These are phyloP conservation scores for Hormiphora californensis DNA, from an alignment of 37 sponge, comb jelly and placozoan genomes.

Conservation along the genomic window DNA sequence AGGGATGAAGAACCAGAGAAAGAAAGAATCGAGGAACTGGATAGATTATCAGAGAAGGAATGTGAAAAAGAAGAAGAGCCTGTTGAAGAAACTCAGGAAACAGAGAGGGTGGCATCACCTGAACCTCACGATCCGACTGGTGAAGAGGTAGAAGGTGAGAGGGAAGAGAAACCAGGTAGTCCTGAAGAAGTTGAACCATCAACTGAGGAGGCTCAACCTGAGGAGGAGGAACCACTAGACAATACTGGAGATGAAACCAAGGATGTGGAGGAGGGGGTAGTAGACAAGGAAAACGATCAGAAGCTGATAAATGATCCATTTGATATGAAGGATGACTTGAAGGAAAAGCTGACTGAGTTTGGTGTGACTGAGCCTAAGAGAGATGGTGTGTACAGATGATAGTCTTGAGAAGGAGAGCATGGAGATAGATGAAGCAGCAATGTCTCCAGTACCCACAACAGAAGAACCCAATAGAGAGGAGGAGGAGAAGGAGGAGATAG, in stretches of 20 bases:
- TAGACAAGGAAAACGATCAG: neutral
- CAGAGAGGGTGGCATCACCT: neutral
- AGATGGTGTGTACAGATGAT: too few relatives aligned
- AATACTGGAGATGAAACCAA: neutral
- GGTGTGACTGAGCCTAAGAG: too few relatives aligned
- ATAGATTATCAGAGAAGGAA: neutral
- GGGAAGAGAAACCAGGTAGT: neutral
- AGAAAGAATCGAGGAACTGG: too few relatives aligned
- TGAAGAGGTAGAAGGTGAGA: neutral
- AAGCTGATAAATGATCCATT: too few relatives aligned
- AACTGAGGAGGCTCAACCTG: neutral
- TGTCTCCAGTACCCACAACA: too few relatives aligned
- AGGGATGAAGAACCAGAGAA: too few relatives aligned
- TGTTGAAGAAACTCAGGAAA: neutral
- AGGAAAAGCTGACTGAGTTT: too few relatives aligned
- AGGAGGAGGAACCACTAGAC: neutral
- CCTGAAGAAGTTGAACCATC: neutral
- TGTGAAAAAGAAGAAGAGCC: neutral
- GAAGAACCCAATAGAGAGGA: too few relatives aligned
- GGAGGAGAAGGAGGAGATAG: too few relatives aligned
- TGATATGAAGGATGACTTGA: too few relatives aligned
- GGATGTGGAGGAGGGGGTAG: neutral
- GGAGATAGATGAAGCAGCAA: too few relatives aligned
- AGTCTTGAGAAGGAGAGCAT: too few relatives aligned
- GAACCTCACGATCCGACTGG: neutral